phyloP scores from a whole-genome alignment of 2,113 vertebrate species.

The Syngnathus scovelli region DNA sequence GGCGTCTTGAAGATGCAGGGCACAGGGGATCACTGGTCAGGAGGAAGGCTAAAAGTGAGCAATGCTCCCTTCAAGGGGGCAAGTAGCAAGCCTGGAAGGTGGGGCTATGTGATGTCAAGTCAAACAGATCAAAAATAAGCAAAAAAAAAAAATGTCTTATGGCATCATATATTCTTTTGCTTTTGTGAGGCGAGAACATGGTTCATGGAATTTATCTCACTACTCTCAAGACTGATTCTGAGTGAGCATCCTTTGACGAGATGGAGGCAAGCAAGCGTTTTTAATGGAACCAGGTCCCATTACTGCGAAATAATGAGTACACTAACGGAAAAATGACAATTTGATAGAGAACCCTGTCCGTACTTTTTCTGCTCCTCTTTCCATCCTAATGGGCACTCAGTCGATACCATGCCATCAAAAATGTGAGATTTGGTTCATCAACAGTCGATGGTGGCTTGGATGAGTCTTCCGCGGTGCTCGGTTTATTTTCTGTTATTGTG shows the following conservation, averaged over 20 bases:
- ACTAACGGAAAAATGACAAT: not conserved
- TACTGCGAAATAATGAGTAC: not conserved
- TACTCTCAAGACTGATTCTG: not conserved
- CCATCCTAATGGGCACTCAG: not conserved
- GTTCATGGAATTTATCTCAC: not conserved
- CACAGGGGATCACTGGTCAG: not conserved
- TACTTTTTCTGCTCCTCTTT: not conserved
- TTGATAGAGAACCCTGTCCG: not conserved
- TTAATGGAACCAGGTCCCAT: not conserved
- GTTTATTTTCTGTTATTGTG: too few species aligned
- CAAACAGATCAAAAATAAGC: not conserved
- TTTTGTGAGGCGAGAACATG: not conserved
- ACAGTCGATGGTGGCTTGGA: not conserved
- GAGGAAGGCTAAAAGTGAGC: slow-evolving; percentile 12
- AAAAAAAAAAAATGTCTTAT: too few species aligned
- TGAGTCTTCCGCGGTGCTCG: not conserved
- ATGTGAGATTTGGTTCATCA: not conserved
- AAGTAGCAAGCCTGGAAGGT: slow-evolving; percentile 14
- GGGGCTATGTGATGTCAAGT: not conserved
- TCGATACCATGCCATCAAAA: not conserved
- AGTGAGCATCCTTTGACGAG: not conserved
- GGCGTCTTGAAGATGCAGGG: slow-evolving; percentile 6
- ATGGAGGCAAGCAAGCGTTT: not conserved
- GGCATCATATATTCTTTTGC: too few species aligned
- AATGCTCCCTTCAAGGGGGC: slow-evolving; percentile 21